Evolutionary conservation across 2,888 invertebrate species (phyloP).

Genomic region (Gerosis bhagava): DNA sequence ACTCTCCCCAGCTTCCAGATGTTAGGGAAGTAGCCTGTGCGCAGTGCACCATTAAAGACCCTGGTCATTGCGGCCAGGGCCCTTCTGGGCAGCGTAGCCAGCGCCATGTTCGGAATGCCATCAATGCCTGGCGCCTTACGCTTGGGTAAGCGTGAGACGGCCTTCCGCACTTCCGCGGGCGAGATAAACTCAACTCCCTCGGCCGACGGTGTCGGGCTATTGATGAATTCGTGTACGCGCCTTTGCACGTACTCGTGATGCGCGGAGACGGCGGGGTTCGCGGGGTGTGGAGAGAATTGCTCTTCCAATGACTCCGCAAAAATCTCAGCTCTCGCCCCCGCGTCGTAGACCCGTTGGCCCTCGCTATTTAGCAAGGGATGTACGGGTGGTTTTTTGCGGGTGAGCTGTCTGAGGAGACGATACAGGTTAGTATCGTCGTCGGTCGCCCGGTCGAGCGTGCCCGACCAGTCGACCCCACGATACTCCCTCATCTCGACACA

Average conservation of each 20-base stretch:
- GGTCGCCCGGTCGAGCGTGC: neutral
- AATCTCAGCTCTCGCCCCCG: neutral
- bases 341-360: neutral
- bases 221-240: neutral
- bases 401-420: constrained; percentile 6
- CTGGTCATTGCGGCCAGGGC: neutral
- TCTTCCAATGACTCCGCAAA: neutral
- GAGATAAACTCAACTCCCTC: neutral
- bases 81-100: neutral
- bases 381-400: neutral
- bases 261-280: neutral
- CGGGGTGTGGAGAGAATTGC: constrained; percentile 1
- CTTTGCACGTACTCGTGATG: neutral
- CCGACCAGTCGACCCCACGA: neutral
- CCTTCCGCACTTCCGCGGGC: neutral
- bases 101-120: neutral
- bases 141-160: neutral
- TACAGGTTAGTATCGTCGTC: neutral
- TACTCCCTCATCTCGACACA: neutral
- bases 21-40: constrained; percentile 1
- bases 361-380: neutral
- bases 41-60: neutral
- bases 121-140: constrained; percentile 7
- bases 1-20: constrained; percentile 23
- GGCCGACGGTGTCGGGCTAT: neutral